A percentile compares a stretch with the other conserved stretches of the same genome.
Evolutionary conservation across 2,113 vertebrate genomes (phyloP).

Genomic region (Ceyx cyanopectus): DNA sequence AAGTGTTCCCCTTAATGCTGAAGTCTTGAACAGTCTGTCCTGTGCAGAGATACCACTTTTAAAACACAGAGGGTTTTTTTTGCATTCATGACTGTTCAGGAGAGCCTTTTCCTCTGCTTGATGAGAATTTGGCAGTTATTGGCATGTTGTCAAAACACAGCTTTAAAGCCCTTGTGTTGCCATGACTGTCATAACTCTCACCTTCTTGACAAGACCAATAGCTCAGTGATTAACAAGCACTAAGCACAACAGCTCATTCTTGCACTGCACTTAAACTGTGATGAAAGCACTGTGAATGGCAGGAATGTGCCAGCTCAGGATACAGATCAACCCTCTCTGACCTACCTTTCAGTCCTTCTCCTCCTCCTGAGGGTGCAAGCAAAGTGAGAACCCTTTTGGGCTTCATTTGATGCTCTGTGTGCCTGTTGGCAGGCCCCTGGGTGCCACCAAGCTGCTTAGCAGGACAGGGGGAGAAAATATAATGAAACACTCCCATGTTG

Average conservation of each 20-base stretch:
- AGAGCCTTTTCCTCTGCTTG: not conserved
- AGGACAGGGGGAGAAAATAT: not conserved
- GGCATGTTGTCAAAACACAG: not conserved
- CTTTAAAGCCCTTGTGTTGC: not conserved
- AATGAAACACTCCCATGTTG: accelerated
- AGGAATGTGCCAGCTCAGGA: not conserved
- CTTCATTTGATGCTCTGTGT: not conserved
- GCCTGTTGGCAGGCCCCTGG: not conserved
- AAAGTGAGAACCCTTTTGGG: not conserved
- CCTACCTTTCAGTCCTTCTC: not conserved
- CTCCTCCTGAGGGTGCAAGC: not conserved
- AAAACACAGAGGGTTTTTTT: not conserved
- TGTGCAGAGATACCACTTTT: not conserved
- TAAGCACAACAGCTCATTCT: not conserved
- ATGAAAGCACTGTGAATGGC: not conserved
- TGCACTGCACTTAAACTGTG: not conserved
- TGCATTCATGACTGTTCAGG: not conserved
- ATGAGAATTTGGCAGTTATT: not conserved
- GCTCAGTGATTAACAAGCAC: not conserved
- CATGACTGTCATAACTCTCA: not conserved
- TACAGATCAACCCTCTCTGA: not conserved
- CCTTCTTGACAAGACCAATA: not conserved
- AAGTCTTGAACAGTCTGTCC: not conserved
- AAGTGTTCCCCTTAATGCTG: not conserved
- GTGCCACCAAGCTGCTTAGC: not conserved